Conservation (phyloP, 2,113 vertebrate genomes). For the Scortum barcoo region DNA sequence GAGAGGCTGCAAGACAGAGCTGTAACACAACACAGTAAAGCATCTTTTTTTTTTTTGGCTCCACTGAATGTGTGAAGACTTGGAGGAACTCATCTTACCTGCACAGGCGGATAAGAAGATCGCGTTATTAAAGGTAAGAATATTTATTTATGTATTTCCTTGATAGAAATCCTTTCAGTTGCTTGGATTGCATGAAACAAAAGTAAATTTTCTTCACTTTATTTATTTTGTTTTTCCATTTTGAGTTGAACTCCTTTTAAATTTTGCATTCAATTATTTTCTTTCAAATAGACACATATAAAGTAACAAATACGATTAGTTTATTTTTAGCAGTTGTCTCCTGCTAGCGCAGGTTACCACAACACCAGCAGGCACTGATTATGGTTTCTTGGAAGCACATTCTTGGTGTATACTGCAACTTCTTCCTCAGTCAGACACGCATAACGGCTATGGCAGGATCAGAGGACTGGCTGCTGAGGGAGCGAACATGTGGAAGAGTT, state of each 20-base stretch:
- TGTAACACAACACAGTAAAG: slow-evolving; percentile 34
- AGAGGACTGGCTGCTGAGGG: slow-evolving; percentile 36
- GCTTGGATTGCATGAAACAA: neutral
- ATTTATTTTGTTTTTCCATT: neutral
- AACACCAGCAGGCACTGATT: slow-evolving; percentile 40
- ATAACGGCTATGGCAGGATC: slow-evolving; percentile 29
- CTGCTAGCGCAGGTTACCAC: neutral
- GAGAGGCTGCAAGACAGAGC: slow-evolving; percentile 48
- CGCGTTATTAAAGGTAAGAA: slow-evolving; percentile 51
- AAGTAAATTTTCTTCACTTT: neutral
- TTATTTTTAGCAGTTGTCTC: neutral
- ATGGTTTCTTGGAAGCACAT: slow-evolving; percentile 57
- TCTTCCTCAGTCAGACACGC: slow-evolving; percentile 40
- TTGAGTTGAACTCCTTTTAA: neutral
- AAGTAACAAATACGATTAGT: neutral
- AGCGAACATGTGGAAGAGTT: slow-evolving; percentile 58
- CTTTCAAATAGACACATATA: neutral
- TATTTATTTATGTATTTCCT: slow-evolving; percentile 2
- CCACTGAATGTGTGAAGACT: slow-evolving; percentile 33
- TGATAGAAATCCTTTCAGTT: neutral
- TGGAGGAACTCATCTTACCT: slow-evolving; percentile 24
- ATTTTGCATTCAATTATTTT: too few relatives aligned
- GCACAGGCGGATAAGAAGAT: slow-evolving; percentile 7
- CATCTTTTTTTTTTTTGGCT: slow-evolving; percentile 40
- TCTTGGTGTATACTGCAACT: slow-evolving; percentile 66